phyloP scores from a whole-genome alignment of 2,113 vertebrate genomes.

The Anarrhichthys ocellatus region DNA sequence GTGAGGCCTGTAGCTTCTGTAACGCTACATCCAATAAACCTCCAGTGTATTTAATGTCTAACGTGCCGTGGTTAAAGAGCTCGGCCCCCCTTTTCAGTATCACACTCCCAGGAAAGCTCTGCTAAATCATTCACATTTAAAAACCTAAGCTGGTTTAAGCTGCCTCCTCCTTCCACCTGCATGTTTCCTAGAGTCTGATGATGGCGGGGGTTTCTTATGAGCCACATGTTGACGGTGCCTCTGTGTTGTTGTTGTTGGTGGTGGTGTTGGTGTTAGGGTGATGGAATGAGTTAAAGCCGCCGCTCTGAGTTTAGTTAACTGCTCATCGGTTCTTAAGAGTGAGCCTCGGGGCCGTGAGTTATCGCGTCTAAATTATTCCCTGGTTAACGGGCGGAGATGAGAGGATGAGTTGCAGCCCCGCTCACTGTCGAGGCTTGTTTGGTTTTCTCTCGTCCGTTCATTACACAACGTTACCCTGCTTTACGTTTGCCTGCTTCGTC shows the following conservation, averaged over 20 bases:
- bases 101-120: slow-evolving; percentile 47
- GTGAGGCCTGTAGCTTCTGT: slow-evolving; percentile 2
- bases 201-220: background rate
- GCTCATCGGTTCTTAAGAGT: background rate
- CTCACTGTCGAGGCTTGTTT: slow-evolving; percentile 29
- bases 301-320: background rate
- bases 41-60: slow-evolving; percentile 16
- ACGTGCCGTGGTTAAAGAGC: slow-evolving; percentile 17
- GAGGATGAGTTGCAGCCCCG: slow-evolving; percentile 32
- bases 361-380: slow-evolving; percentile 26
- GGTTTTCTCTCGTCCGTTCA: slow-evolving; percentile 14
- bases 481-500: slow-evolving; percentile 40
- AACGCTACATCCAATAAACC: slow-evolving; percentile 34
- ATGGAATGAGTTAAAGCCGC: slow-evolving; percentile 1
- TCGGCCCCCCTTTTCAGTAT: background rate
- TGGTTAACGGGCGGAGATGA: slow-evolving; percentile 51
- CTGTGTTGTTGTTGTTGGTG: background rate
- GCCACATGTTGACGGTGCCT: background rate
- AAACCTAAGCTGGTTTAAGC: slow-evolving; percentile 17
- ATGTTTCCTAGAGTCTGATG: slow-evolving; percentile 12
- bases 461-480: slow-evolving; percentile 17
- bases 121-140: slow-evolving; percentile 49
- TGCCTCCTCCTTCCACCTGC: slow-evolving; percentile 35
- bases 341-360: slow-evolving; percentile 28
- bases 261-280: background rate